Evolutionary conservation across 1,140 invertebrate species (phyloP).

Genomic region (Agrilus planipennis): DNA sequence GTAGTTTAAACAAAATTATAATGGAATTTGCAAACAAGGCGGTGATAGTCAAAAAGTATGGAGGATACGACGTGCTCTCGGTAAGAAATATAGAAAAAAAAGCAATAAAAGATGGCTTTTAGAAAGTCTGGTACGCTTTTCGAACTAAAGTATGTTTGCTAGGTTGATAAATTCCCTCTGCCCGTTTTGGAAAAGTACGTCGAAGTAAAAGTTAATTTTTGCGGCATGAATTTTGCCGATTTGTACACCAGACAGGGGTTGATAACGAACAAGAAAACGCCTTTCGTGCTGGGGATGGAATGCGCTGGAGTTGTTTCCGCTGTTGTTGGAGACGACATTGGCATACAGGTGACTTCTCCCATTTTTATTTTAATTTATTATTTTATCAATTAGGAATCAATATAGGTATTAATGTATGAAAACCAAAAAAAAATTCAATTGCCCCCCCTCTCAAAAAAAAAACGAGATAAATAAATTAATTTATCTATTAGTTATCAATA

Average conservation of each 20-base stretch:
- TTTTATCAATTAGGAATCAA: too few species aligned
- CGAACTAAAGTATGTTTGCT: background rate
- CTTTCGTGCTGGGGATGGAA: slow-evolving; percentile 39
- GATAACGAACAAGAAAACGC: slow-evolving; percentile 27
- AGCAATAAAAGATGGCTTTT: background rate
- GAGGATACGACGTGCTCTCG: background rate
- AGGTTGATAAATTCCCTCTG: slow-evolving; percentile 24
- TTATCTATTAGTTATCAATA: background rate
- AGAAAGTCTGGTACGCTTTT: background rate
- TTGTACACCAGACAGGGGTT: slow-evolving; percentile 37
- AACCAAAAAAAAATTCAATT: background rate
- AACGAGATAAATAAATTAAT: background rate
- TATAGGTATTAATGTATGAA: too few species aligned
- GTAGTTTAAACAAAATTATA: too few species aligned
- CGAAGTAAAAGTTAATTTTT: slow-evolving; percentile 39
- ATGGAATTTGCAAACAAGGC: background rate
- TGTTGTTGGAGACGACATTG: slow-evolving; percentile 24
- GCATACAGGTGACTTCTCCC: slow-evolving; percentile 27
- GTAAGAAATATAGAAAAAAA: background rate
- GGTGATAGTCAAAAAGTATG: background rate
- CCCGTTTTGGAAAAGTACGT: slow-evolving; percentile 31
- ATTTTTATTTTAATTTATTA: slow-evolving; percentile 2
- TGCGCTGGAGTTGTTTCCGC: slow-evolving; percentile 33
- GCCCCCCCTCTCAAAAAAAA: background rate
- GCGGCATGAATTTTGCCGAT: slow-evolving; percentile 43